These are phyloP conservation scores for Zonitis immaculata DNA, from an alignment of 2,888 invertebrate genomes.

Conservation along the genomic window DNA sequence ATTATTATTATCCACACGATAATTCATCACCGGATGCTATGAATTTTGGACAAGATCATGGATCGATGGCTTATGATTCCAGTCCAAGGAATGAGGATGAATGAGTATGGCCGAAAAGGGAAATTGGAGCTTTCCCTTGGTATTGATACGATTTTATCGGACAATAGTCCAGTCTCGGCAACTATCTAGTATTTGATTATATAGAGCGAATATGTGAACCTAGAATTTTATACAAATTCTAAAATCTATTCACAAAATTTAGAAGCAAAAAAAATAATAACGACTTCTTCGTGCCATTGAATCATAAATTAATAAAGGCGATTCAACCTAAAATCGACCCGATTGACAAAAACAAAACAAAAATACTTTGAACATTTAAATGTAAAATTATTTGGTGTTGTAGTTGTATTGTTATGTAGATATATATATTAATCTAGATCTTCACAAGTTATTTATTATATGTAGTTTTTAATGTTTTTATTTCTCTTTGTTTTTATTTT, in stretches of 20 bases:
- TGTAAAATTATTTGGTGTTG: slow-evolving; percentile 45
- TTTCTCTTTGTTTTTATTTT: slow-evolving; percentile 39
- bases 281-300: slow-evolving; percentile 43
- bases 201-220: no score
- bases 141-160: slow-evolving; percentile 36
- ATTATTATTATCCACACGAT: slow-evolving; percentile 64
- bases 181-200: no score
- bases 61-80: slow-evolving; percentile 56
- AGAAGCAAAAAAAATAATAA: slow-evolving; percentile 2
- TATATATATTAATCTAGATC: slow-evolving; percentile 42
- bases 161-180: no score
- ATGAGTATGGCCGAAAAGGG: slow-evolving; percentile 63
- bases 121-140: slow-evolving; percentile 44
- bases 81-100: slow-evolving; percentile 72
- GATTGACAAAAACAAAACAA: no score
- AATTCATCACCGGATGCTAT: slow-evolving; percentile 65
- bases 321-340: slow-evolving; percentile 36
- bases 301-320: slow-evolving; percentile 27
- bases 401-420: slow-evolving; percentile 51
- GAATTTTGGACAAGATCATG: slow-evolving; percentile 66
- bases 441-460: slow-evolving; percentile 47
- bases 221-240: no score
- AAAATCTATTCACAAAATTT: no score
- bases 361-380: slow-evolving; percentile 26
- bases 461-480: slow-evolving; percentile 35